phyloP scores from a whole-genome alignment of 1,140 invertebrate genomes.

The Brachionus plicatilis region DNA sequence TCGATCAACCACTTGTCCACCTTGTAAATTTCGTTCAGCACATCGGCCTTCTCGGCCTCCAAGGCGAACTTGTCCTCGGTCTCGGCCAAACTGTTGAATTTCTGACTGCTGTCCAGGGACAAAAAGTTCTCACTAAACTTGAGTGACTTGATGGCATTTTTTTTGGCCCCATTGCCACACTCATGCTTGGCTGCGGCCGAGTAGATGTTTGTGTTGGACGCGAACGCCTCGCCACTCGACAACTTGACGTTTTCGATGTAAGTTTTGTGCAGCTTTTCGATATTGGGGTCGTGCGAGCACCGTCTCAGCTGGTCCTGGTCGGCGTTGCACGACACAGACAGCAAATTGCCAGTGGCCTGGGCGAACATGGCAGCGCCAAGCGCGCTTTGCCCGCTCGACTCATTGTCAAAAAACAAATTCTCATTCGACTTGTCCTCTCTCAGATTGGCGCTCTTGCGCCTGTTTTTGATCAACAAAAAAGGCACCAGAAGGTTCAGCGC shows the following conservation, averaged over 20 bases:
- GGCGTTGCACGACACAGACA: not conserved
- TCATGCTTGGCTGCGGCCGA: not conserved
- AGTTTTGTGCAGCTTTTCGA: slow-evolving; percentile 18
- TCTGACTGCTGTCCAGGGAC: not conserved
- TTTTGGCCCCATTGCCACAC: not conserved
- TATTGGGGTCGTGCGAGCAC: slow-evolving; percentile 12
- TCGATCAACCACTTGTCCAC: slow-evolving; percentile 13
- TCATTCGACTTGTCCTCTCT: not conserved
- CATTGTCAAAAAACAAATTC: not conserved
- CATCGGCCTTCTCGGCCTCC: not conserved
- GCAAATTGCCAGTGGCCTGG: not conserved
- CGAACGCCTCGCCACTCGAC: not conserved
- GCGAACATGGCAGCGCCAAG: not conserved
- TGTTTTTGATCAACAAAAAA: slow-evolving; percentile 13
- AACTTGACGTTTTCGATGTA: slow-evolving; percentile 21
- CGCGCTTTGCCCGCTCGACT: not conserved
- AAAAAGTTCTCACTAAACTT: not conserved
- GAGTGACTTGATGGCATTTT: not conserved
- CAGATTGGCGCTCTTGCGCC: not conserved
- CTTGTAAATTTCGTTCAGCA: slow-evolving; percentile 14
- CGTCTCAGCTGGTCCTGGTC: slow-evolving; percentile 4
- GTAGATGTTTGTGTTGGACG: not conserved
- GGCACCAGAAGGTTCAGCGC: not conserved
- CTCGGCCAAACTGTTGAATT: not conserved
- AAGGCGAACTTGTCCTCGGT: not conserved